Percentiles rank a stretch among this genome's conserved stretches.
These are phyloP conservation scores for Umimayanthus chanpuru DNA, from an alignment of 92 coral and sea anemone species.

Conservation along the genomic window DNA sequence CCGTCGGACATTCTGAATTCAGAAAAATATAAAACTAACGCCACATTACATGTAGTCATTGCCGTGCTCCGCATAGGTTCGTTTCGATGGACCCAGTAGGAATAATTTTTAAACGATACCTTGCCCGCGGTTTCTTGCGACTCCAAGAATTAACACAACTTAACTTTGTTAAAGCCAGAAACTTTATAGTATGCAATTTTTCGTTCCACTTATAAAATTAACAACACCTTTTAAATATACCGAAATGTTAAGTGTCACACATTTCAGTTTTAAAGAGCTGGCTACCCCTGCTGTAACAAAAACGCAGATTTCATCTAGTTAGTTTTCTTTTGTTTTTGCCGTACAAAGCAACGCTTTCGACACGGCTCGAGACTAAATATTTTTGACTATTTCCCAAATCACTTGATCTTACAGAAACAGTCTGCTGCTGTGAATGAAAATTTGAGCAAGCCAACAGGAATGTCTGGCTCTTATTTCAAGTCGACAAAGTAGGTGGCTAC, in stretches of 20 bases:
- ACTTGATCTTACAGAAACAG: background rate
- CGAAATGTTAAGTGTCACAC: background rate
- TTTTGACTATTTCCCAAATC: background rate
- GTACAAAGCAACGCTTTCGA: background rate
- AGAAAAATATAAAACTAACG: background rate
- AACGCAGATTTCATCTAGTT: background rate
- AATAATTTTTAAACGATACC: background rate
- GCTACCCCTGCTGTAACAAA: background rate
- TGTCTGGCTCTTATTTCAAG: background rate
- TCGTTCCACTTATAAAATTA: background rate
- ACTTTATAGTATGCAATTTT: too few relatives aligned
- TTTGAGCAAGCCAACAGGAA: background rate
- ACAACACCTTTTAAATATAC: background rate
- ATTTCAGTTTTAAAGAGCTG: background rate
- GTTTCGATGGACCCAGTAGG: background rate
- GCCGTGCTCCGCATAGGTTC: background rate
- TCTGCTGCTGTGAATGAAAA: background rate
- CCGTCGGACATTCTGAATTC: background rate
- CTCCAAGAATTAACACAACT: background rate
- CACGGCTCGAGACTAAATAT: background rate
- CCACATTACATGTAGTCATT: background rate
- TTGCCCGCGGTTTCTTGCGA: background rate
- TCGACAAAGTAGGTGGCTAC: background rate
- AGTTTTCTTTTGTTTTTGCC: background rate
- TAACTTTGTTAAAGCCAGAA: background rate